Evolutionary conservation across 1,140 invertebrate genomes (phyloP).

Genomic region (Neodiprion fabricii): DNA sequence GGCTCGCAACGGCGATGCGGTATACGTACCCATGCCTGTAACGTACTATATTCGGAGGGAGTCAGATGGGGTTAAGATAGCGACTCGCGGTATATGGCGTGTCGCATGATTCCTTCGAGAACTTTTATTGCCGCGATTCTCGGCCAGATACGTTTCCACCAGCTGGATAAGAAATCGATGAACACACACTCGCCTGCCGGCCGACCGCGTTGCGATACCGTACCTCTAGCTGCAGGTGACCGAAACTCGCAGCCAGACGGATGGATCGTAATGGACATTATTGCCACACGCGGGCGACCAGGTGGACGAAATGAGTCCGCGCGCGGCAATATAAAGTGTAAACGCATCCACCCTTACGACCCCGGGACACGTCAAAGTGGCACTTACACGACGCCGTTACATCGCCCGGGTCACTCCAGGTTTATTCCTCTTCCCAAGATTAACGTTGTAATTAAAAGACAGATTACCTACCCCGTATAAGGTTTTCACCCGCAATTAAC

Average conservation of each 20-base stretch:
- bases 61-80: constrained; percentile 2
- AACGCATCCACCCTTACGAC: not conserved
- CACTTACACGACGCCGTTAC: not conserved
- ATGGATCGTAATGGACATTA: not conserved
- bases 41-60: not conserved
- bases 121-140: constrained; percentile 5
- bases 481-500: not conserved
- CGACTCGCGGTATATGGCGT: not conserved
- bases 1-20: no score
- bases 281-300: not conserved
- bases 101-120: constrained; percentile 4
- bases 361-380: constrained; percentile 3
- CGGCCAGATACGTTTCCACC: not conserved
- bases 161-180: not conserved
- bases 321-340: not conserved
- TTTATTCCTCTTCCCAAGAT: not conserved
- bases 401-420: not conserved
- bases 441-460: constrained; percentile 1
- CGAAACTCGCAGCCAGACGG: no score
- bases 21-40: no score
- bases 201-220: no score
- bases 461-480: not conserved
- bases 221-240: no score
- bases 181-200: no score
- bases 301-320: no score